Evolutionary conservation across 2,113 vertebrate species (phyloP), one percentile per base, ranked within the genome.

Genomic region (Pelusios castaneus): DNA sequence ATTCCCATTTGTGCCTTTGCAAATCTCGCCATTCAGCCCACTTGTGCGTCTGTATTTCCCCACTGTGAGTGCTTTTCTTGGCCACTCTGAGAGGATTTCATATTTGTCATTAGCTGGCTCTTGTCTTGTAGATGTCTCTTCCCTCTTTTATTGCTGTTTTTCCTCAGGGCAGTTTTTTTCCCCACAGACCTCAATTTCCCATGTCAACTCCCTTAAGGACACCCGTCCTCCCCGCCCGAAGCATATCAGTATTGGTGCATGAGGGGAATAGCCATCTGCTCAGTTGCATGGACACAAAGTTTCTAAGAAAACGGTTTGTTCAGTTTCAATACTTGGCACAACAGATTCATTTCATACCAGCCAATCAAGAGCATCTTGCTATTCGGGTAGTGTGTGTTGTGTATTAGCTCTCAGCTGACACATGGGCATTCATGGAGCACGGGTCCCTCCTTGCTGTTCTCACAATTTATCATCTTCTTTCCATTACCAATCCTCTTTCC

Each of bases 121-220:
- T 60, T 60, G 63, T 70, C n/a, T 38, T 79, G 84, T 92, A 90
- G 80, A 92, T 92, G 95, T 27, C 16, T 94, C 88, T 89, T 96
- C 93, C 89, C 89, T 88, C 80, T 80, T 79, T 95, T 88, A 95
- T 97, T 81, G 89, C 51, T 0, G 8, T 60, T 76, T 87, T 88
- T 94, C 94, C 92, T 91, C 82, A 27, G 79, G 7, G 21, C 2
- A 0, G 80, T 79, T 92, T 77, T 87, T 84, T 14, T 47, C 41
- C 4, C 51, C 80, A 12, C 47, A 94, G 51, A 84, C 38, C 85
- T 85, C 54, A 70, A 7, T 24, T 75, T 88, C 76, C 83, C 54
- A 9, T 5, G 8, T 27, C 80, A 63, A 51, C 3, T 19, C 80
- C 41, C 81, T 84, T 8, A 78, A 88, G 45, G 51, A 8, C 2